phyloP scores from a whole-genome alignment of 2,113 vertebrate species.

The Gulo gulo region DNA sequence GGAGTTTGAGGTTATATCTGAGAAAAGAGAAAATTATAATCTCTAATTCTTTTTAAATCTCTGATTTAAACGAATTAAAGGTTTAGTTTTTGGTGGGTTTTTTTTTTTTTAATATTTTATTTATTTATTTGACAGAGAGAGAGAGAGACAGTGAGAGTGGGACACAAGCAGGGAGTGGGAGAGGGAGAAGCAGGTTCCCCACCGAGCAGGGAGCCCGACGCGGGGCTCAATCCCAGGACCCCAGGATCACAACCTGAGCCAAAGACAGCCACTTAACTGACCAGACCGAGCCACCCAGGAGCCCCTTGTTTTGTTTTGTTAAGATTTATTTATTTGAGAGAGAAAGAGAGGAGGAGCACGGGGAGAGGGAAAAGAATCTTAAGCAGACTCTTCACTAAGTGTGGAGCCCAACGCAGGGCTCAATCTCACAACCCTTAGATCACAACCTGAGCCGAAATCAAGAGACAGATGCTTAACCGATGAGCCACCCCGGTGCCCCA shows the following conservation, averaged over 20 bases:
- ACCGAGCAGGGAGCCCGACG: fast-evolving
- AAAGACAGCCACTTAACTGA: too few relatives aligned
- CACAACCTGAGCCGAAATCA: neutral
- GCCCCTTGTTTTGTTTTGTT: neutral
- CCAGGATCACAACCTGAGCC: too few relatives aligned
- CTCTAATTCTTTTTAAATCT: neutral
- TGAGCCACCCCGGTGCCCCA: neutral
- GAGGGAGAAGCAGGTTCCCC: too few relatives aligned
- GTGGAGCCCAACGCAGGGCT: neutral
- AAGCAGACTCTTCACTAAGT: neutral
- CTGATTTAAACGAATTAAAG: neutral
- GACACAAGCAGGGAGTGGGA: too few relatives aligned
- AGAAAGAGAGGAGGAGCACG: neutral
- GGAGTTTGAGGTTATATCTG: neutral
- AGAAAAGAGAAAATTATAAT: neutral
- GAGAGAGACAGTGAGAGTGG: too few relatives aligned
- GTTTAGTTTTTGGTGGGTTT: neutral
- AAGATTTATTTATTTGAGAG: neutral
- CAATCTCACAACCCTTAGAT: neutral
- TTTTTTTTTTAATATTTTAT: neutral
- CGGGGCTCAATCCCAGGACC: too few relatives aligned
- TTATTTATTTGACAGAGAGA: too few relatives aligned
- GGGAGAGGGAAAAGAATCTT: neutral
- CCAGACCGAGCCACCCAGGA: too few relatives aligned
- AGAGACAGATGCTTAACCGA: neutral